Base-by-base conservation (phyloP, 2,888 invertebrate genomes). In the Pyrocoelia pectoralis region DNA sequence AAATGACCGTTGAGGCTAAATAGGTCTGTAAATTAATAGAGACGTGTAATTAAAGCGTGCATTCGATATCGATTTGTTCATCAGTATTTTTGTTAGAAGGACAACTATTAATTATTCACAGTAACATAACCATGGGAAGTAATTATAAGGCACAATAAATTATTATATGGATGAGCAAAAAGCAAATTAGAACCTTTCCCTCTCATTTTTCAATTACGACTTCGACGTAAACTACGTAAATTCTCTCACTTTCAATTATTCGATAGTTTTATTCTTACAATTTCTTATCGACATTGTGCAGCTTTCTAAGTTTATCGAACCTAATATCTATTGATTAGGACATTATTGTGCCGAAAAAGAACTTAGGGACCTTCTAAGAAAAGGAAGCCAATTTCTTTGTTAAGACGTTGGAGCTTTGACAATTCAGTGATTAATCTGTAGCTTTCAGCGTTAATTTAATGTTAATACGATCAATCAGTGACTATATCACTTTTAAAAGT, bases 401-500 rank as follows among this genome's bases (percentile, higher is more conserved):
- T 33, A 8, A n/a, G n/a, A 8, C 33, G 8, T 33, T n/a, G 33
- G n/a, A 8, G n/a, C n/a, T 33, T 10, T 33, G 33, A n/a, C 33
- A 33, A 33, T 33, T 33, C n/a, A 6, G 3, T 24, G 24, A 24
- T 24, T 24, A 24, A 24, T 24, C 24, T 24, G n/a, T n/a, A 3
- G 33, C 33, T 13, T 43, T 43, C 8, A 9, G 43, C 12, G 43
- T 8, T 43, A 43, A 43, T 43, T 40, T 40, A 2, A 4, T n/a
- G 5, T 12, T 40, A n/a, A n/a, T n/a, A n/a, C 13, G 13, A 40
- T 12, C 40, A 8, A 13, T 40, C n/a, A n/a, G n/a, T n/a, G n/a
- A n/a, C n/a, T n/a, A 4, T 8, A n/a, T 12, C 15, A 43, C 43
- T 19, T 17, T 60, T 63, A 52, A 57, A 62, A 56, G 29, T 51